Percentiles rank a stretch among this genome's conserved stretches.
Conservation (phyloP, 2,113 vertebrate species). For the Haemorhous mexicanus region DNA sequence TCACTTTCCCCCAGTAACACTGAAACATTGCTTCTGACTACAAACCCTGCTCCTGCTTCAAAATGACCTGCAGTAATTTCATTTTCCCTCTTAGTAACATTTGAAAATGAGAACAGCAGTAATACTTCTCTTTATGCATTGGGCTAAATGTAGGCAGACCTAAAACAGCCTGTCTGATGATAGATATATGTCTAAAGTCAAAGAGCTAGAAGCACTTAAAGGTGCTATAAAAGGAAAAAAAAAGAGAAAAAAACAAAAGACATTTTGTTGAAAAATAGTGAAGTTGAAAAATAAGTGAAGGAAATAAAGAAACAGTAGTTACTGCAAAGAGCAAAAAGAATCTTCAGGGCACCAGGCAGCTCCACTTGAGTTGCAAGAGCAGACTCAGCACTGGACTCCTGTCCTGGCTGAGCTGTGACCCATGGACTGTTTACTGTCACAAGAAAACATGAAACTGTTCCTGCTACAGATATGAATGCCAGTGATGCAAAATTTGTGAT, state of each 20-base stretch:
- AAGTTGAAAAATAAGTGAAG: background rate
- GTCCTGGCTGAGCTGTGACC: background rate
- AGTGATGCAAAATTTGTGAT: background rate
- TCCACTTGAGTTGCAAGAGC: background rate
- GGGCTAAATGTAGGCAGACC: background rate
- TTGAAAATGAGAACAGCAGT: slow-evolving; percentile 27
- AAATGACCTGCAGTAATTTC: slow-evolving; percentile 23
- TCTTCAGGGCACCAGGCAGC: background rate
- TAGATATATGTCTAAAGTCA: background rate
- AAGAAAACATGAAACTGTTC: background rate
- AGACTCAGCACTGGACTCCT: background rate
- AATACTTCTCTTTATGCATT: slow-evolving; percentile 9
- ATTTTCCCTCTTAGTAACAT: slow-evolving; percentile 14
- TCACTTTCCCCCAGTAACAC: background rate
- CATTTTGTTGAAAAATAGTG: no score
- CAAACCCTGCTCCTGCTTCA: background rate
- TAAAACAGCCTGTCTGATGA: slow-evolving; percentile 1
- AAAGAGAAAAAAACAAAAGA: background rate
- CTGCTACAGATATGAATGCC: background rate
- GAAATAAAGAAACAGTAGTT: slow-evolving; percentile 7
- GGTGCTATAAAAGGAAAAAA: slow-evolving; percentile 4
- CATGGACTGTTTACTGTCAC: background rate
- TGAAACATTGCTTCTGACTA: slow-evolving; percentile 13
- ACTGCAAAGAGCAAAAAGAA: background rate
- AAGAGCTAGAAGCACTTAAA: slow-evolving; percentile 11